Conservation (phyloP, 1,140 invertebrate genomes). For the Drosophila azteca region DNA sequence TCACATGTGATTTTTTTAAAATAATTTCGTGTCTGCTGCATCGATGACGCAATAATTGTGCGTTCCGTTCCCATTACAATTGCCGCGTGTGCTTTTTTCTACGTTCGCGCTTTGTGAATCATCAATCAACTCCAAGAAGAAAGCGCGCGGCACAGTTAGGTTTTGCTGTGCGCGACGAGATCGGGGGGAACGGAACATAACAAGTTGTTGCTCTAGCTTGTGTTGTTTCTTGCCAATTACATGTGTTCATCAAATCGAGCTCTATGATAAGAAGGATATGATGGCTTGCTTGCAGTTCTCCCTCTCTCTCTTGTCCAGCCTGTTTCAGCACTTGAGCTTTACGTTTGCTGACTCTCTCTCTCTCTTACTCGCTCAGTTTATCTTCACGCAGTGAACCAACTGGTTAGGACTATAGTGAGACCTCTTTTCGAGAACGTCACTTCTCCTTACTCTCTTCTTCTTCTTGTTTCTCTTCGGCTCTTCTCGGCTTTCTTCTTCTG, state of each 20-base stretch:
- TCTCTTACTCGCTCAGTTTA: too few species aligned
- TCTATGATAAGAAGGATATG: conserved; percentile 16
- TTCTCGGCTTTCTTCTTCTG: conserved; percentile 37
- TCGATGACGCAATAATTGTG: conserved; percentile 65
- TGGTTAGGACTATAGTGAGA: too few species aligned
- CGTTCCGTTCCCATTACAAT: background rate
- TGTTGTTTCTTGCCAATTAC: conserved; percentile 16
- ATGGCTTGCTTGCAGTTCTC: conserved; percentile 6
- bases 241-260: too few species aligned
- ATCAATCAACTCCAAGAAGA: conserved; percentile 43
- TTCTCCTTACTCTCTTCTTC: background rate
- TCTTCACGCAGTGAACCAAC: too few species aligned
- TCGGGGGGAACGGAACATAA: conserved; percentile 12
- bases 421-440: too few species aligned
- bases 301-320: background rate
- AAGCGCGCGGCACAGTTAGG: conserved; percentile 40
- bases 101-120: conserved; percentile 46
- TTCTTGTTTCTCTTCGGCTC: conserved; percentile 17
- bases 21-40: conserved; percentile 41
- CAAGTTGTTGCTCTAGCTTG: conserved; percentile 18
- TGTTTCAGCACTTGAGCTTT: background rate
- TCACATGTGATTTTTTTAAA: conserved; percentile 52
- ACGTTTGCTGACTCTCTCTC: background rate
- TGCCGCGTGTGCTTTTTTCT: conserved; percentile 74
- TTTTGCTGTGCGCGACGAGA: conserved; percentile 4